Percentiles rank a stretch among this genome's conserved stretches.
These are phyloP conservation scores for Anguilla anguilla DNA, from an alignment of 2,797 vertebrate species.

Conservation along the genomic window DNA sequence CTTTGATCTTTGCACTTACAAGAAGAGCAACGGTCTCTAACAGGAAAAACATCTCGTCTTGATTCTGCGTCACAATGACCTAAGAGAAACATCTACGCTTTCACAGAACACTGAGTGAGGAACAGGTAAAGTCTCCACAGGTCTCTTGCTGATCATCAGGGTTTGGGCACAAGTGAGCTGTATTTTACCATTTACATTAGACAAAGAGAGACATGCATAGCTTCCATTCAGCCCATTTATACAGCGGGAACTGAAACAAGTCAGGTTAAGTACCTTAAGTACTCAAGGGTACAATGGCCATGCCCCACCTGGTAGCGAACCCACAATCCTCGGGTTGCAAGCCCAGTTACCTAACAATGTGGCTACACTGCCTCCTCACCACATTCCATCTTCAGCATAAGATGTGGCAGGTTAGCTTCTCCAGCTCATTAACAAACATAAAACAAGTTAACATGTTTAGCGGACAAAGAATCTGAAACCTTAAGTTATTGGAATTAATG, in stretches of 20 bases:
- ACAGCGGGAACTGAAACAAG: not conserved
- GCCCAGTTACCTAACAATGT: not conserved
- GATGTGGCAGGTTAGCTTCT: not conserved
- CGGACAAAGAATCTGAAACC: too few relatives aligned
- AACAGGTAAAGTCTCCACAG: constrained; percentile 4
- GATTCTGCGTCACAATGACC: constrained; percentile 66
- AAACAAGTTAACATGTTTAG: not conserved
- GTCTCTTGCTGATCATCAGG: not conserved
- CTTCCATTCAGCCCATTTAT: not conserved
- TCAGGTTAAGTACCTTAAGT: not conserved
- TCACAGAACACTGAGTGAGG: not conserved
- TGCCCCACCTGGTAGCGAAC: not conserved
- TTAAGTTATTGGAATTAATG: not conserved
- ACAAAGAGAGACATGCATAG: not conserved
- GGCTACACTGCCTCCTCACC: not conserved
- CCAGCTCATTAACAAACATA: not conserved
- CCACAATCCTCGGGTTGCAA: not conserved
- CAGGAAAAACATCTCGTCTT: constrained; percentile 64
- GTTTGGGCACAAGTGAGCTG: not conserved
- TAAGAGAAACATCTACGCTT: constrained; percentile 50
- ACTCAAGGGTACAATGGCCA: not conserved
- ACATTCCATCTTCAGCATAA: not conserved
- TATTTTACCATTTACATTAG: not conserved
- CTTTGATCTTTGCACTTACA: constrained; percentile 66
- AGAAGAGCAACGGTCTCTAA: constrained; percentile 68